Evolutionary conservation across 2,113 vertebrate species (phyloP).

Genomic region (Diadophis punctatus): DNA sequence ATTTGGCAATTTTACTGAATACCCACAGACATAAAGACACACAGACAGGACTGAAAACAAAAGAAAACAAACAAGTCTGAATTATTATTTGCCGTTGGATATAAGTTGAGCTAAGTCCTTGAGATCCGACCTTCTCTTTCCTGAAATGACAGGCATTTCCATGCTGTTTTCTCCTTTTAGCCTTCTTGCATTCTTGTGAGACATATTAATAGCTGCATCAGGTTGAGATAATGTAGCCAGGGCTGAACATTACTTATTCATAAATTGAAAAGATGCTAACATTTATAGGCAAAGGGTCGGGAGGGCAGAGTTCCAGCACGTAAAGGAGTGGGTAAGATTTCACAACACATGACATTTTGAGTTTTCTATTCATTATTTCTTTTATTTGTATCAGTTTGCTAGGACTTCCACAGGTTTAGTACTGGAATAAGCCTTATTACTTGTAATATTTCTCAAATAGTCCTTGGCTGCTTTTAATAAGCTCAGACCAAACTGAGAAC

Average conservation of each 20-base stretch:
- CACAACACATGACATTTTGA: not conserved
- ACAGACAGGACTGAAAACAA: conserved; percentile 24
- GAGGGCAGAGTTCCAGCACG: not conserved
- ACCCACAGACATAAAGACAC: not conserved
- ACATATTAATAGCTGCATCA: not conserved
- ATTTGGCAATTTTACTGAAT: conserved; percentile 48
- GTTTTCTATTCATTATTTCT: not conserved
- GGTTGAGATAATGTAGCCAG: not conserved
- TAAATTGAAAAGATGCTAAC: not conserved
- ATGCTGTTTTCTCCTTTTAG: conserved; percentile 11
- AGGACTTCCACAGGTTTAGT: not conserved
- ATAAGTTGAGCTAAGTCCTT: conserved; percentile 18
- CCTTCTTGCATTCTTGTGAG: conserved; percentile 6
- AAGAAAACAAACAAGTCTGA: conserved; percentile 21
- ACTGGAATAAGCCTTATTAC: not conserved
- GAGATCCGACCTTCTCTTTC: not conserved
- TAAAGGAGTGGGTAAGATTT: not conserved
- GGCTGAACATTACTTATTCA: not conserved
- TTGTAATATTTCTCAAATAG: not conserved
- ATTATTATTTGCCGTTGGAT: conserved; percentile 36
- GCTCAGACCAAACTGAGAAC: not conserved
- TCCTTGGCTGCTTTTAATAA: not conserved
- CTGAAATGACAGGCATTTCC: conserved; percentile 6
- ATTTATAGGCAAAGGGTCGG: not conserved
- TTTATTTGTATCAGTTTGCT: not conserved